phyloP scores from a whole-genome alignment of 2,888 invertebrate genomes.

The Tetragnatha montana region DNA sequence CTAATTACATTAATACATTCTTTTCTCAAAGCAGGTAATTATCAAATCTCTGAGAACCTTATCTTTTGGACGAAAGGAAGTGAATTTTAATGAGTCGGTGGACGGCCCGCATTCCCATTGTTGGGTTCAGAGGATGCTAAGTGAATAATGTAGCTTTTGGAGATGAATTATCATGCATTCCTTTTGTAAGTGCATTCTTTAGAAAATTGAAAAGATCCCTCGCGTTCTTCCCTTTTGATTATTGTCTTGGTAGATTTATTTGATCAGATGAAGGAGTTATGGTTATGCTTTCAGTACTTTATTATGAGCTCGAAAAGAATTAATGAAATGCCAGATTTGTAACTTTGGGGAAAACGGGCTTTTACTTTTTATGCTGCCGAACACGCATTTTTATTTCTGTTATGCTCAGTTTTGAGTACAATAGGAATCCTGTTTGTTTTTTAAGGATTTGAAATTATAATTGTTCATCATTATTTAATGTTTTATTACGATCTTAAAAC shows the following conservation, averaged over 20 bases:
- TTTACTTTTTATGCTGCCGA: background rate
- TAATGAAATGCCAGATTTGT: background rate
- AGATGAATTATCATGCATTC: conserved; percentile 29
- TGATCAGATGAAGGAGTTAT: background rate
- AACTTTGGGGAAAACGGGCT: background rate
- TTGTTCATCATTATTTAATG: too few relatives aligned
- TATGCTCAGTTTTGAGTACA: too few relatives aligned
- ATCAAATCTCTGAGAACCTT: conserved; percentile 28
- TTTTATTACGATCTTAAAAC: too few relatives aligned
- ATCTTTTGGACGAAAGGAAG: background rate
- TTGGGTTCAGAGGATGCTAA: conserved; percentile 17
- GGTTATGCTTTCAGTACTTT: background rate
- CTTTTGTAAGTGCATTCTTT: background rate
- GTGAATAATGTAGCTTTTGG: conserved; percentile 35
- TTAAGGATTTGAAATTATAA: too few relatives aligned
- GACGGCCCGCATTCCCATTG: background rate
- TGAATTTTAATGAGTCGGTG: conserved; percentile 29
- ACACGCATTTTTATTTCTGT: background rate
- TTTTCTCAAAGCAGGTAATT: conserved; percentile 21
- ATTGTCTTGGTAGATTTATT: background rate
- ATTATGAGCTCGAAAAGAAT: background rate
- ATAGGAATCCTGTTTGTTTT: too few relatives aligned
- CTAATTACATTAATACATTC: conserved; percentile 50
- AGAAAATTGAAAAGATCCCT: background rate
- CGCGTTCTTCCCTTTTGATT: background rate